phyloP scores from a whole-genome alignment of 2,797 vertebrate species.

The Phalloptychus januarius region DNA sequence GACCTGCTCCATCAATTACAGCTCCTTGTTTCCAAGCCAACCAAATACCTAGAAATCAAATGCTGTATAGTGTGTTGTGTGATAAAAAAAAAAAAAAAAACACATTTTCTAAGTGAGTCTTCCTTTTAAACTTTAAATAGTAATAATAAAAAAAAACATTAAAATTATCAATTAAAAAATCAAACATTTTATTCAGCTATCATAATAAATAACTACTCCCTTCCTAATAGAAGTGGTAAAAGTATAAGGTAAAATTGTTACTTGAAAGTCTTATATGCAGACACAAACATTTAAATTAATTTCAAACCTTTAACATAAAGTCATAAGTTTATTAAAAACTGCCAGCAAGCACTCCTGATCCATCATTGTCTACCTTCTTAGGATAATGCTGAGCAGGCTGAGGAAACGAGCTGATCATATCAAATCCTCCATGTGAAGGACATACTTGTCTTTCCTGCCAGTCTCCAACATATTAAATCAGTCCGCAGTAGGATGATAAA shows the following conservation, averaged over 20 bases:
- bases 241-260: conserved; percentile 50
- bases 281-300: conserved; percentile 19
- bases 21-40: conserved; percentile 78
- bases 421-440: conserved; percentile 87
- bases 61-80: neutral
- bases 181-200: neutral
- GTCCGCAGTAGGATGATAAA: conserved; percentile 48
- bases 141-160: neutral
- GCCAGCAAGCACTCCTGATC: conserved; percentile 31
- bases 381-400: conserved; percentile 65
- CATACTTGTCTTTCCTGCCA: conserved; percentile 78
- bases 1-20: conserved; percentile 85
- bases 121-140: neutral
- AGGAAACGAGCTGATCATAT: conserved; percentile 83
- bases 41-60: conserved; percentile 21
- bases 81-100: neutral
- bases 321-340: conserved; percentile 17
- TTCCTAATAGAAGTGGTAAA: conserved; percentile 8
- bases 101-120: neutral
- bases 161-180: neutral
- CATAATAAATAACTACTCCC: neutral
- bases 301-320: conserved; percentile 29
- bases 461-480: conserved; percentile 67
- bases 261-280: conserved; percentile 29
- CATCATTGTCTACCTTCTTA: conserved; percentile 66